Evolutionary conservation across 1,140 invertebrate species (phyloP), one percentile per base, ranked within the genome.

Genomic region (Heliconius melpomene): DNA sequence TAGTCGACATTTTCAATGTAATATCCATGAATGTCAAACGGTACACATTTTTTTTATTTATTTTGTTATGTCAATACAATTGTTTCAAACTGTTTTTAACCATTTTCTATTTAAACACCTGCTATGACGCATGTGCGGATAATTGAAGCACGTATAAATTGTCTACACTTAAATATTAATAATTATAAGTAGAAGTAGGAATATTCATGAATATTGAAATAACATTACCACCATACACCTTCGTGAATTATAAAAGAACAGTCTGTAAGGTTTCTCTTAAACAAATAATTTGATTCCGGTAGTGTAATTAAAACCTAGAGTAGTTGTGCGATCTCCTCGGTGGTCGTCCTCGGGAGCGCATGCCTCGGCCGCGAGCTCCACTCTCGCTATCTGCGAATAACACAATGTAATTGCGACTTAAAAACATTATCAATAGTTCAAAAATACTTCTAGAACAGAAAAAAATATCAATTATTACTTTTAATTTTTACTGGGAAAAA

Each of bases 301-400:
- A 13, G 60, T 29, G 11, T 72, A 38, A 36, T 87, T 90, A 93
- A 81, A 85, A 91, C 81, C 91, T 88, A 78, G 85, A 86, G 81
- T 91, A 93, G 77, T 86, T 84, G 72, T 92, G 90, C 11, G 89
- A 87, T 54, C 92, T 86, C 40, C 92, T 84, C 11, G 88, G 79
- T 1, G 91, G 90, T 6, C 91, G 85, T 1, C 91, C 91, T 38
- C 93, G 85, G 0, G 87, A 81, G 26, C 91, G 82, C 87, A 90
- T 88, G 40, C 91, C 91, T 26, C 93, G 90, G 0, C 91, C 92
- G 38, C 92, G 90, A 36, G 85, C 26, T 7, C 90, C 90, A 80
- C 92, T 94, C 78, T 92, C 92, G 74, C 92, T 94, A 75, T 94
- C 92, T 94, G 89, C 40, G 5, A 26, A 66, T 26, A 13, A 1